A percentile compares a stretch with the other conserved stretches of the same genome.
Evolutionary conservation across 2,888 invertebrate genomes (phyloP).

Genomic region (Flexamia atlantica): DNA sequence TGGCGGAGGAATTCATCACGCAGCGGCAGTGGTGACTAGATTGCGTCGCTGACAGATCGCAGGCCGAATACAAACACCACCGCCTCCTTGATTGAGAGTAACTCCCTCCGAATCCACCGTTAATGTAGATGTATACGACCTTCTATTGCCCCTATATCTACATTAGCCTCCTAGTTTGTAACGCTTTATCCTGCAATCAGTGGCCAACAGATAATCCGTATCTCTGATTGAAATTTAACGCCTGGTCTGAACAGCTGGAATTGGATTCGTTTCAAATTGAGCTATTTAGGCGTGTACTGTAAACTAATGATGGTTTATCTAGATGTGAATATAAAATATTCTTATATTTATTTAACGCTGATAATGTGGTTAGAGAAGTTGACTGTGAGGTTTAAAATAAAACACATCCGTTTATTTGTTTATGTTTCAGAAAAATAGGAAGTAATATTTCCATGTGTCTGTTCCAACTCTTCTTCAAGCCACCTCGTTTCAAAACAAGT

Average conservation of each 20-base stretch:
- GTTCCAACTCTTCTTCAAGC: not conserved
- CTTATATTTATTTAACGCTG: too few relatives aligned
- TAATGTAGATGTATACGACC: constrained; percentile 53
- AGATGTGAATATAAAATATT: too few relatives aligned
- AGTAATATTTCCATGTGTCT: not conserved
- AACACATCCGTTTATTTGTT: not conserved
- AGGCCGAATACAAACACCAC: constrained; percentile 46
- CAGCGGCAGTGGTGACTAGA: constrained; percentile 52
- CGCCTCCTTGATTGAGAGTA: constrained; percentile 56
- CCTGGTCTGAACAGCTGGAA: not conserved
- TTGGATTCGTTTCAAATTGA: too few relatives aligned
- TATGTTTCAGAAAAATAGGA: constrained; percentile 18
- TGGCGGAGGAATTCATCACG: not conserved
- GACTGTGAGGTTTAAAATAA: too few relatives aligned
- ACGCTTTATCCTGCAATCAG: constrained; percentile 30
- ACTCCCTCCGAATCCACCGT: constrained; percentile 29
- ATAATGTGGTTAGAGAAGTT: too few relatives aligned
- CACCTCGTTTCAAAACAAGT: constrained; percentile 8
- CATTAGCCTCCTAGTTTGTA: constrained; percentile 46
- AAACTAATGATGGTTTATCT: too few relatives aligned
- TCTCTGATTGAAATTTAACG: constrained; percentile 26
- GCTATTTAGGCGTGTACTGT: too few relatives aligned
- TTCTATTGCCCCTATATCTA: constrained; percentile 44
- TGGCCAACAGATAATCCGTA: not conserved
- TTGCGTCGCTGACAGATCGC: constrained; percentile 49